Evolutionary conservation across 2,113 vertebrate genomes (phyloP), one percentile per base, ranked within the genome.

Genomic region (Oxygymnocypris stewartii): DNA sequence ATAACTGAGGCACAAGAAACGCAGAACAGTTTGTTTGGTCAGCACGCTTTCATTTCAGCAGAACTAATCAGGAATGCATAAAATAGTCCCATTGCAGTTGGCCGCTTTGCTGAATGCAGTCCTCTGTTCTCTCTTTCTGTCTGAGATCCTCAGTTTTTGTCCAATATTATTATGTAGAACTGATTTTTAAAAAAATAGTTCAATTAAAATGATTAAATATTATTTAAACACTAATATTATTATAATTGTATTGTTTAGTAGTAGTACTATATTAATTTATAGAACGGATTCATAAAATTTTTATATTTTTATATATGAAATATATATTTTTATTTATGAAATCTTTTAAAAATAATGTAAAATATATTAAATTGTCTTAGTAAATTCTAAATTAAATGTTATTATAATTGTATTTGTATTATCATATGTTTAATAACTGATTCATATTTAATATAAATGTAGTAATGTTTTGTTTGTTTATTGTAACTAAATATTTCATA

Each of bases 21-120:
- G 44, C 44, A 49, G 74, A 28, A 9, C n/a, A 4, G 82, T 75
- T 84, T 84, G 82, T 84, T 74, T 84, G 82, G 31, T 54, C 73
- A 25, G 65, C 69, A 71, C 35, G 49, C 40, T 79, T 40, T 31
- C n/a, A 42, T 18, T 44, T 78, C 25, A 11, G 28, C 31, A 12
- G n/a, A 31, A 87, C 40, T 47, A 13, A 77, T 54, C 44, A 61
- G 57, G 44, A n/a, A 35, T 71, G 42, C 61, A 59, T 74, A 49
- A 59, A 51, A 31, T 18, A 37, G 20, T 23, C 67, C 2, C 10
- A 14, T 28, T 67, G 28, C 4, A 18, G 31, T 49, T 83, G 47
- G 47, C n/a, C 0, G 6, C 42, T 74, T 57, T 16, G 9, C 82
- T 74, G 69, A 84, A 84, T 75, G 23, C 44, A 8, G 69, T 54